Percentiles rank a stretch among this genome's conserved stretches.
phyloP scores from a whole-genome alignment of 2,888 invertebrate species.

The Sesamia inferens region DNA sequence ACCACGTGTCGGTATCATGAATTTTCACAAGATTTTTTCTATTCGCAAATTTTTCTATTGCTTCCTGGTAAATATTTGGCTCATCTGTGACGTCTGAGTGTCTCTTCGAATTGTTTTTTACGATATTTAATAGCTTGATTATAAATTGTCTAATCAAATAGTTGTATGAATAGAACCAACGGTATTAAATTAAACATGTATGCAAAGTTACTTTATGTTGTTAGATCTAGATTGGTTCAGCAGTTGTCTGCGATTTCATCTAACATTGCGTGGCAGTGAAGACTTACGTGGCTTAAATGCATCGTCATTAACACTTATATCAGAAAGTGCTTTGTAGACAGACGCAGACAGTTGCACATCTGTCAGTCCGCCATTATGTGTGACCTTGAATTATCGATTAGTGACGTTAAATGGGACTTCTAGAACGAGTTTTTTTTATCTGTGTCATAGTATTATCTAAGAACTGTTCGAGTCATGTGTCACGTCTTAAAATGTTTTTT shows the following conservation, averaged over 20 bases:
- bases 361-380: slow-evolving; percentile 10
- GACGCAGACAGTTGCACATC: slow-evolving; percentile 20
- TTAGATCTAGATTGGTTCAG: background rate
- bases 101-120: slow-evolving; percentile 41
- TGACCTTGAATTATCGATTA: slow-evolving; percentile 59
- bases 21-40: slow-evolving; percentile 38
- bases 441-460: background rate
- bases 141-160: slow-evolving; percentile 30
- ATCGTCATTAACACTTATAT: slow-evolving; percentile 18
- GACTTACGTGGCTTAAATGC: slow-evolving; percentile 17
- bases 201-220: background rate
- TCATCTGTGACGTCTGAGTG: slow-evolving; percentile 51
- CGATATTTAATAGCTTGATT: slow-evolving; percentile 28
- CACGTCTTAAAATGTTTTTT: slow-evolving; percentile 15
- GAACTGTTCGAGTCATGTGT: slow-evolving; percentile 5
- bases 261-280: slow-evolving; percentile 13
- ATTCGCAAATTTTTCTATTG: slow-evolving; percentile 38
- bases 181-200: background rate
- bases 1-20: slow-evolving; percentile 48
- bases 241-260: background rate
- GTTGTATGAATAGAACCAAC: slow-evolving; percentile 22
- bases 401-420: slow-evolving; percentile 24
- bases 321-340: slow-evolving; percentile 21
- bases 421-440: slow-evolving; percentile 15
- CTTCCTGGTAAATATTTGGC: slow-evolving; percentile 60